phyloP scores from a whole-genome alignment of 2,113 vertebrate genomes.

The Albula goreensis region DNA sequence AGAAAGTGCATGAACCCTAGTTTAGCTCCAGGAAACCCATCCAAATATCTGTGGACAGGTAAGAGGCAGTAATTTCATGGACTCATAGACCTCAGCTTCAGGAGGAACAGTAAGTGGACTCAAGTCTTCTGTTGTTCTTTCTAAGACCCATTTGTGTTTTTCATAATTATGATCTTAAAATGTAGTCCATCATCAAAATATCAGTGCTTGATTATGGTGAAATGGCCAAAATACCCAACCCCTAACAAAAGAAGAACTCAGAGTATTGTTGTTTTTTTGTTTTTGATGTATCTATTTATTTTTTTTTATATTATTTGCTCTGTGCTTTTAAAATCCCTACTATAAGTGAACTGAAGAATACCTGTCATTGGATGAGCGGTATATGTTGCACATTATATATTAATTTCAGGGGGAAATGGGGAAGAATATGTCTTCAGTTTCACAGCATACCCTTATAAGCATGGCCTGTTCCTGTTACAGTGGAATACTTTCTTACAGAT shows the following conservation, averaged over 20 bases:
- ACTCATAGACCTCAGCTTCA: background rate
- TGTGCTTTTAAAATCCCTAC: no score
- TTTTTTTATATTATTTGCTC: background rate
- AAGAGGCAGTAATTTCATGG: background rate
- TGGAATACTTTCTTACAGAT: no score
- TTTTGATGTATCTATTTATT: background rate
- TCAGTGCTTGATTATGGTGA: background rate
- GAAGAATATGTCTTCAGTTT: no score
- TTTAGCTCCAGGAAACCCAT: background rate
- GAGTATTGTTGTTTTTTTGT: background rate
- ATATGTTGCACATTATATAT: no score
- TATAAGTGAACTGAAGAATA: no score
- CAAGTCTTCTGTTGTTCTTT: background rate
- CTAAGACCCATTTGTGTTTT: background rate
- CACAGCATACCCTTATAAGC: no score
- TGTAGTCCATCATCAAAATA: background rate
- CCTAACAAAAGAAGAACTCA: background rate
- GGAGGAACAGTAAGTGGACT: background rate
- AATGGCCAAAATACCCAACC: background rate
- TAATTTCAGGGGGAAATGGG: no score
- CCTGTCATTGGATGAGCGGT: no score
- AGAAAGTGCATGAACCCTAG: background rate
- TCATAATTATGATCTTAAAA: background rate
- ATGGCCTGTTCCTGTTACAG: no score
- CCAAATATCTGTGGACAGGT: background rate